Conservation (phyloP, 2,888 invertebrate genomes). For the Leistus spinibarbis region DNA sequence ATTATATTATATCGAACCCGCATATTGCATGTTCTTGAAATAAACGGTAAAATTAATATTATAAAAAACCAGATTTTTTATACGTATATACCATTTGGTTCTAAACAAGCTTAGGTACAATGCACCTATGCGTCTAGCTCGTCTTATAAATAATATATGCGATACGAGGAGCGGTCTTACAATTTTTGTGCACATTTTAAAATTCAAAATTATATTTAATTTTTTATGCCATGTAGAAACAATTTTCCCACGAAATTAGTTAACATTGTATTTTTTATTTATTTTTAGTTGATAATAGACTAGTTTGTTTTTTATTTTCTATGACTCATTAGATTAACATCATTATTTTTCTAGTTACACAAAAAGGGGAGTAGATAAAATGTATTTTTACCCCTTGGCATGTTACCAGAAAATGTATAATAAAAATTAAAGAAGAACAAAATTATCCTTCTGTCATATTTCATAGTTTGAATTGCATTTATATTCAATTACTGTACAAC, state of each 20-base stretch:
- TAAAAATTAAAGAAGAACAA: neutral
- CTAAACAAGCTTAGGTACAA: too few relatives aligned
- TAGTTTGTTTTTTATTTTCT: neutral
- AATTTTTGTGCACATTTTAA: too few relatives aligned
- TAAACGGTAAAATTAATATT: neutral
- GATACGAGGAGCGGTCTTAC: too few relatives aligned
- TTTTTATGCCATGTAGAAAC: too few relatives aligned
- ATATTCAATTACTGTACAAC: neutral
- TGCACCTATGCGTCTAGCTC: too few relatives aligned
- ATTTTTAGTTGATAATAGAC: neutral
- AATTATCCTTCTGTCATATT: neutral
- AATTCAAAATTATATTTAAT: too few relatives aligned
- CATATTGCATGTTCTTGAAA: neutral
- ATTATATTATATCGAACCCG: neutral
- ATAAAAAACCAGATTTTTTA: too few relatives aligned
- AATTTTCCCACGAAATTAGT: too few relatives aligned
- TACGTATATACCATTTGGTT: too few relatives aligned
- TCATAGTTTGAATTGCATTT: neutral
- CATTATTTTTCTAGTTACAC: neutral
- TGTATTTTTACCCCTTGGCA: neutral
- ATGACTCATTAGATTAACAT: neutral
- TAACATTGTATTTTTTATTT: neutral
- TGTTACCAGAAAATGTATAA: neutral
- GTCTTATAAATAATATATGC: too few relatives aligned
- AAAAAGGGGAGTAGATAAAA: neutral